phyloP scores from a whole-genome alignment of 2,113 vertebrate genomes.

The Lucifuga dentata region DNA sequence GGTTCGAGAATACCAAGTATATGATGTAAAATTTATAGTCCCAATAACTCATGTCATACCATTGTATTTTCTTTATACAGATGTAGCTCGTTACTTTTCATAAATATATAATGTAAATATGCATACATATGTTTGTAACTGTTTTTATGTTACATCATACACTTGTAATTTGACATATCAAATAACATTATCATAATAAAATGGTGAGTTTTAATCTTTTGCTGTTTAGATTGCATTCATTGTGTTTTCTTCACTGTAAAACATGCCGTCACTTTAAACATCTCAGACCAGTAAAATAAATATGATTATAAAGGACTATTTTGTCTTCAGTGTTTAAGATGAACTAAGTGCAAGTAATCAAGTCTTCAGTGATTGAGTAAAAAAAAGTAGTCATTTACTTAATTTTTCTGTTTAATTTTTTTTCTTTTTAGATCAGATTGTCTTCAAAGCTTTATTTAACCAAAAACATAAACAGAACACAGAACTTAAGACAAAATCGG shows the following conservation, averaged over 20 bases:
- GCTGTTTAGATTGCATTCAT: not conserved
- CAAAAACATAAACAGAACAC: too few species aligned
- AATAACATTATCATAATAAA: conserved; percentile 93
- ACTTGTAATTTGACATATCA: conserved; percentile 93
- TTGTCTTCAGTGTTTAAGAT: too few species aligned
- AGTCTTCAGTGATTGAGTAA: too few species aligned
- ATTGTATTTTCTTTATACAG: conserved; percentile 91
- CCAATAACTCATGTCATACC: conserved; percentile 89
- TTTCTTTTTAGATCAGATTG: too few species aligned
- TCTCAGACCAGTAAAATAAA: too few species aligned
- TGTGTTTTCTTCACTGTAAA: conserved; percentile 18
- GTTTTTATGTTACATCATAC: conserved; percentile 93
- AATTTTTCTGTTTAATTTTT: too few species aligned
- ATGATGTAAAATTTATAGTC: conserved; percentile 91
- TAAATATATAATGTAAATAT: conserved; percentile 97
- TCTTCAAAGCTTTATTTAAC: too few species aligned
- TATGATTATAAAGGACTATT: too few species aligned
- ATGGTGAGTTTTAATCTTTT: conserved; percentile 89
- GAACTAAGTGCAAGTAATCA: too few species aligned
- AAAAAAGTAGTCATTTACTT: too few species aligned
- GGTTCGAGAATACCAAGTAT: conserved; percentile 86
- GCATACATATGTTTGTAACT: conserved; percentile 94
- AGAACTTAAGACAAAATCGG: too few species aligned
- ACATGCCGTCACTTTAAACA: too few species aligned
- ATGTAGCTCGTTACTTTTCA: conserved; percentile 91